Evolutionary conservation across 1,140 invertebrate species (phyloP).

Genomic region (Hylyphantes graminicola): DNA sequence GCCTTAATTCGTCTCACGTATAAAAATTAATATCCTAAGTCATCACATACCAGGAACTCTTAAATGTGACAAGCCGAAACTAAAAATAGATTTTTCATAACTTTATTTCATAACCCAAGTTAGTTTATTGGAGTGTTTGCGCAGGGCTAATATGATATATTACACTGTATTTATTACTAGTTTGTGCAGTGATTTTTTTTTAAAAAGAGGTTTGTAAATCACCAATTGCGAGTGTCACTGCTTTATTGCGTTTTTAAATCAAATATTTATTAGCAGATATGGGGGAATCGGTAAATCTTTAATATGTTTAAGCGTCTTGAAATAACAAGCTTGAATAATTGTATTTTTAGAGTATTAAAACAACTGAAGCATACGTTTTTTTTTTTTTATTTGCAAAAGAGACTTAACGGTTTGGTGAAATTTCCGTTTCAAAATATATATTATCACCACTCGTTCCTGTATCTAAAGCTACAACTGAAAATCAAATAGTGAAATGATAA

Average conservation of each 20-base stretch:
- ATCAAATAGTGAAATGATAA: too few species aligned
- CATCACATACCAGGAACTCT: background rate
- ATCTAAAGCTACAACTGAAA: too few species aligned
- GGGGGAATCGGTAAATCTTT: slow-evolving; percentile 2
- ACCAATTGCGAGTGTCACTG: slow-evolving; percentile 16
- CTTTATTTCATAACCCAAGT: slow-evolving; percentile 19
- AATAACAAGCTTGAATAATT: slow-evolving; percentile 14
- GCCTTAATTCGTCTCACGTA: slow-evolving; percentile 14
- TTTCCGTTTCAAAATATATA: too few species aligned
- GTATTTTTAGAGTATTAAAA: background rate
- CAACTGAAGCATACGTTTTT: too few species aligned
- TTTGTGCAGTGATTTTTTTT: slow-evolving; percentile 1
- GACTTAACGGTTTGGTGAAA: too few species aligned
- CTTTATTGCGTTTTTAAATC: slow-evolving; percentile 17
- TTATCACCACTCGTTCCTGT: too few species aligned
- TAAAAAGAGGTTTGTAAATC: background rate
- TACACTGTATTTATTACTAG: slow-evolving; percentile 23
- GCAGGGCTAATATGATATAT: slow-evolving; percentile 18
- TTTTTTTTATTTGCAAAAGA: too few species aligned
- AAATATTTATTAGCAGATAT: slow-evolving; percentile 1
- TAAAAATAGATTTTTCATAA: slow-evolving; percentile 40
- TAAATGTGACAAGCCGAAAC: slow-evolving; percentile 24
- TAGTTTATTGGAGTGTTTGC: slow-evolving; percentile 8
- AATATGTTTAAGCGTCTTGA: slow-evolving; percentile 13
- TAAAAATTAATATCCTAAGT: slow-evolving; percentile 47